These are phyloP conservation scores for Hypomecis atomaria DNA, from an alignment of 2,888 invertebrate species.

Conservation along the genomic window DNA sequence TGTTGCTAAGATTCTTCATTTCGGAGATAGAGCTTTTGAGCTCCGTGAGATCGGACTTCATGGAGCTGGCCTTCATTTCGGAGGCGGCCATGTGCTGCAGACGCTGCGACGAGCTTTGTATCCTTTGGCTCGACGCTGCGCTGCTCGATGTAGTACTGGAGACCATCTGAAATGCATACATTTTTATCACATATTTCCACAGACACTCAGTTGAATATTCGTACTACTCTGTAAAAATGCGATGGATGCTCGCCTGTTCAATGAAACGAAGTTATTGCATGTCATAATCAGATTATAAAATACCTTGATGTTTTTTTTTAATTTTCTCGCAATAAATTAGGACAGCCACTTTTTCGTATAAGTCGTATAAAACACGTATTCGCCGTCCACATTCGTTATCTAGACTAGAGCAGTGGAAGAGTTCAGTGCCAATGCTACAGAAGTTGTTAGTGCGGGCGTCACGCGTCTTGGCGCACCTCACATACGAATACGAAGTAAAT, in stretches of 20 bases:
- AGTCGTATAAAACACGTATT: slow-evolving; percentile 44
- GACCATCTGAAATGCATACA: slow-evolving; percentile 69
- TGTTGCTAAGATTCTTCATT: slow-evolving; percentile 89
- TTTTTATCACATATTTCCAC: slow-evolving; percentile 6
- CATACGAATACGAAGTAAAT: slow-evolving; percentile 70
- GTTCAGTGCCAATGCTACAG: slow-evolving; percentile 81
- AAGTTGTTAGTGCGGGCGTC: slow-evolving; percentile 73
- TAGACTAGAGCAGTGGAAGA: slow-evolving; percentile 74
- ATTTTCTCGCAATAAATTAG: slow-evolving; percentile 18
- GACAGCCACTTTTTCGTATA: slow-evolving; percentile 30
- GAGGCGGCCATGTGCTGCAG: slow-evolving; percentile 84
- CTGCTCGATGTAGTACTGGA: slow-evolving; percentile 86
- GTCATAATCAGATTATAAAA: slow-evolving; percentile 17
- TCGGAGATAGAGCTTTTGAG: slow-evolving; percentile 94
- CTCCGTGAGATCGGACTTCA: slow-evolving; percentile 91
- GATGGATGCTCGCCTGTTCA: not conserved
- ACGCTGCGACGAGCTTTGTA: slow-evolving; percentile 84
- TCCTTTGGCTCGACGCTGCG: slow-evolving; percentile 85
- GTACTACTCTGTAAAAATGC: not conserved
- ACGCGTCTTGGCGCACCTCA: slow-evolving; percentile 79
- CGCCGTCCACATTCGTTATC: slow-evolving; percentile 73
- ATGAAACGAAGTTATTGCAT: slow-evolving; percentile 8
- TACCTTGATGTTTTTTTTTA: slow-evolving; percentile 37
- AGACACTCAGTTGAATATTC: too few species aligned
- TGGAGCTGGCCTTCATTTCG: slow-evolving; percentile 92